Evolutionary conservation across 2,113 vertebrate species (phyloP).

Genomic region (Himantopus leucocephalus): DNA sequence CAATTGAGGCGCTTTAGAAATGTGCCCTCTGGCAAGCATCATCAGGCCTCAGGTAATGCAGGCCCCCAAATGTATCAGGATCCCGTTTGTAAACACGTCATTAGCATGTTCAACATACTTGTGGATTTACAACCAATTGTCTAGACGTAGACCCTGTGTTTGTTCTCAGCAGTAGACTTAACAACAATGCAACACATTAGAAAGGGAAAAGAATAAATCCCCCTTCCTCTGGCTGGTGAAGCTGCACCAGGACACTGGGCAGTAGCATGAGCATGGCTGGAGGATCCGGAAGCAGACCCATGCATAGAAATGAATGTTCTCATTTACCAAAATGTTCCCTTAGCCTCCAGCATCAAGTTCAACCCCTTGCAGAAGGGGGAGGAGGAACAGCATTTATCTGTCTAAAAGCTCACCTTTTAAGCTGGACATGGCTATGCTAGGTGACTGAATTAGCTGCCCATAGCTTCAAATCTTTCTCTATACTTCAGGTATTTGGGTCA

Average conservation of each 20-base stretch:
- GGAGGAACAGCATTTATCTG: background rate
- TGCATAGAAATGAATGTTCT: background rate
- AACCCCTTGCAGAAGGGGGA: background rate
- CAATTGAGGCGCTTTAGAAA: background rate
- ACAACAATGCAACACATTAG: background rate
- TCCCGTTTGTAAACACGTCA: background rate
- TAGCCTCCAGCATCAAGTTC: background rate
- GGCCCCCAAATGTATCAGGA: background rate
- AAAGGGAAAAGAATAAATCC: background rate
- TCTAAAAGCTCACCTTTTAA: background rate
- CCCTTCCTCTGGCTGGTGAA: background rate
- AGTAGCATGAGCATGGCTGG: rapidly evolving
- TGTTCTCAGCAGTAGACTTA: background rate
- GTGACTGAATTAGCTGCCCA: background rate
- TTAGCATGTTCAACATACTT: background rate
- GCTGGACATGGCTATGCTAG: rapidly evolving
- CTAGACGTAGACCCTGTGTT: background rate
- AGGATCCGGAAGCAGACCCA: background rate
- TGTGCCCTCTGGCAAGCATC: background rate
- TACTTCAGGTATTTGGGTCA: background rate
- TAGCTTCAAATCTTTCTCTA: background rate
- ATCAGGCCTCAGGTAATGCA: background rate
- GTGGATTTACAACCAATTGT: background rate
- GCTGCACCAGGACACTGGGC: background rate
- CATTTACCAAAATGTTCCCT: background rate